Base-by-base conservation (phyloP, 2,113 vertebrate species). In the Corydoras maculifer region DNA sequence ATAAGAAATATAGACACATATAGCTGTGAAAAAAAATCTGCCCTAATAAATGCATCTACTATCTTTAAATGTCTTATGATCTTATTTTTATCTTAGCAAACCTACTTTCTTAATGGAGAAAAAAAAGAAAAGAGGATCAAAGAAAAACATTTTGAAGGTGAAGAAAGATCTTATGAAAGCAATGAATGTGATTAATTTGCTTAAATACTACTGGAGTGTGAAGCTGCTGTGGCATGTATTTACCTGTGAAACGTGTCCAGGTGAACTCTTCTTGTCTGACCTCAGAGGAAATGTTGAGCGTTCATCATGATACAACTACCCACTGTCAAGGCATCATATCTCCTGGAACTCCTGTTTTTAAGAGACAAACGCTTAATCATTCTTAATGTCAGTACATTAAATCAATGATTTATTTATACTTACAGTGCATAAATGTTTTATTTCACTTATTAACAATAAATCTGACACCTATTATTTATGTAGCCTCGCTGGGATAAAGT, bases 221-320 rank as follows among this genome's bases (percentile, higher is more conserved):
- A 65, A 30, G 51, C 50, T 13, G 30, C 66, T 51, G 70, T 62
- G 31, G 1, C 51, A 8, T 59, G 32, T 25, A n/a, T 60, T 70
- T 80, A 89, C 88, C 89, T 88, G 83, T 77, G 84, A 80, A 84
- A 86, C 83, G 83, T 86, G 77, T 86, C 79, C 85, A 77, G 69
- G 69, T 81, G 81, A 89, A 88, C 79, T 82, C 81, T 76, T 77
- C 79, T 83, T 53, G 65, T 71, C 14, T 68, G 29, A 81, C 75
- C 78, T 79, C 87, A 88, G 78, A 82, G 81, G 57, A 73, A 49
- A 79, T 76, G 78, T 82, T 79, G 65, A 76, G 71, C 84, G 67
- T 70, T 84, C 69, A 32, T 59, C 62, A 78, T 64, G 72, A 66
- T 81, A 77, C 75, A 78, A 82, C 75, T 77, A 85, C 79, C 79